Percentiles rank a stretch among this genome's conserved stretches.
phyloP scores from a whole-genome alignment of 2,797 vertebrate species.

The Fringilla coelebs region DNA sequence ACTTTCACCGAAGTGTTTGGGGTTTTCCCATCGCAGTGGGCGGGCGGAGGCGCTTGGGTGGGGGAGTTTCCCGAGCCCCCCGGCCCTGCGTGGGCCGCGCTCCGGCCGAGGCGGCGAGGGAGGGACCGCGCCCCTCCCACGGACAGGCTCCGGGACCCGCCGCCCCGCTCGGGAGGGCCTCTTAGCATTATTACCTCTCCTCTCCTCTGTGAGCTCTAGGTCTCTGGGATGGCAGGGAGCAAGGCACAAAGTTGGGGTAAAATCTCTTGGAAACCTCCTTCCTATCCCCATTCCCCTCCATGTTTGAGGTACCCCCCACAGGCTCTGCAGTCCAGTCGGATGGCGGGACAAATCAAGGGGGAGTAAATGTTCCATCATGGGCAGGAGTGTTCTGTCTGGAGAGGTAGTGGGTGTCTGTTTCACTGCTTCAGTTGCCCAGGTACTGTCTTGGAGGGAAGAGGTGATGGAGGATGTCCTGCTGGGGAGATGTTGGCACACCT shows the following conservation, averaged over 20 bases:
- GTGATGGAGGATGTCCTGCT: background rate
- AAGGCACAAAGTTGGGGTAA: background rate
- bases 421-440: accelerated
- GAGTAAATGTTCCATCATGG: background rate
- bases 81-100: background rate
- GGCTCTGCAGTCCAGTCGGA: background rate
- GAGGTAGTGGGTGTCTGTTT: background rate
- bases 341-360: accelerated
- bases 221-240: background rate
- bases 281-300: background rate
- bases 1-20: accelerated
- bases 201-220: background rate
- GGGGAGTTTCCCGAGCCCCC: background rate
- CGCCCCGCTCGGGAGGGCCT: accelerated
- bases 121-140: background rate
- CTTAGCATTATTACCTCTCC: background rate
- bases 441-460: background rate
- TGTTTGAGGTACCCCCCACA: background rate
- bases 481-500: no score
- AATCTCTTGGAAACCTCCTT: background rate
- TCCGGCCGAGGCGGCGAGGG: background rate
- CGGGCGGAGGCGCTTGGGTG: background rate
- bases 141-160: background rate
- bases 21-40: background rate
- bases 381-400: background rate